Percentiles rank a stretch among this genome's conserved stretches.
Conservation (phyloP, 2,888 invertebrate genomes). For the Quadroppia sp. region DNA sequence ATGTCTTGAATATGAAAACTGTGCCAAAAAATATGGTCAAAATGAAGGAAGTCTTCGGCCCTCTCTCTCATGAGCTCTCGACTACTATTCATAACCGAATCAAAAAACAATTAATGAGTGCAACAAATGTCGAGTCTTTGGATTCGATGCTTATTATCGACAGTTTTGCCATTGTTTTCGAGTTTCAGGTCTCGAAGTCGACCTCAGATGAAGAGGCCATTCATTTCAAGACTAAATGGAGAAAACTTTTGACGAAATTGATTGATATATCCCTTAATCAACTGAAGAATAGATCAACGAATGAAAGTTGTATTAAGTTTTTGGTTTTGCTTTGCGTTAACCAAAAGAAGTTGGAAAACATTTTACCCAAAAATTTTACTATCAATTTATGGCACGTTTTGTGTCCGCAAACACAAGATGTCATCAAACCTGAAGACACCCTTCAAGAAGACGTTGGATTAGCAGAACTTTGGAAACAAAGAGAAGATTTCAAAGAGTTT, state of each 20-base stretch:
- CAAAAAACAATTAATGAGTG: background rate
- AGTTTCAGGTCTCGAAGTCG: constrained; percentile 1
- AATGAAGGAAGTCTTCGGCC: background rate
- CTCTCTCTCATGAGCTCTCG: background rate
- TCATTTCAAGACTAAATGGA: constrained; percentile 35
- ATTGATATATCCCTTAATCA: constrained; percentile 23
- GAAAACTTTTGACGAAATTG: constrained; percentile 31
- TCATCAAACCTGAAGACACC: background rate
- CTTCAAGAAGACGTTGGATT: background rate
- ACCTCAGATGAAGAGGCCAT: constrained; percentile 3
- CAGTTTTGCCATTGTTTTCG: constrained; percentile 29
- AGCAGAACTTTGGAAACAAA: background rate
- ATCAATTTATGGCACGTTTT: constrained; percentile 4
- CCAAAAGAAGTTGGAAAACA: constrained; percentile 6
- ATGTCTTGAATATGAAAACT: background rate
- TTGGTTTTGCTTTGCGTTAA: constrained; percentile 10
- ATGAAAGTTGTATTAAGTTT: constrained; percentile 32
- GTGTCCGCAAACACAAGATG: background rate
- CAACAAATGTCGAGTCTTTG: background rate
- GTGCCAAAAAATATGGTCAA: background rate
- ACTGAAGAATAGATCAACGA: background rate
- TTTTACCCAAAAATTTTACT: constrained; percentile 28
- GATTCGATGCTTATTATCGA: constrained; percentile 26
- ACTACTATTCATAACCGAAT: constrained; percentile 14
- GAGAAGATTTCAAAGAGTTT: background rate